Percentiles rank a stretch among this genome's conserved stretches.
These are phyloP conservation scores for Bombus pascuorum DNA, from an alignment of 1,140 invertebrate species.

Conservation along the genomic window DNA sequence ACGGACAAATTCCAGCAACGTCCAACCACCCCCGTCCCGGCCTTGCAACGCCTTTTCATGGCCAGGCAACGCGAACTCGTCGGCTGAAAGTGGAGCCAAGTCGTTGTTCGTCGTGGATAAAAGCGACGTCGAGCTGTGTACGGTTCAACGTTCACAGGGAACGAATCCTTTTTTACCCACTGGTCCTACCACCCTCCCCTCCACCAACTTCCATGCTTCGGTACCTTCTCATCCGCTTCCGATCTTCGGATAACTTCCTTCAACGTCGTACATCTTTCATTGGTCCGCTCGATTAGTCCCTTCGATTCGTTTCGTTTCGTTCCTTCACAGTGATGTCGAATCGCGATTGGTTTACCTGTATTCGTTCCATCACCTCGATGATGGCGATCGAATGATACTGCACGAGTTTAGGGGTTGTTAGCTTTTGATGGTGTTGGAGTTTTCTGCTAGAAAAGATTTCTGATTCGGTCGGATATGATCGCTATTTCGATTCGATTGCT, in stretches of 20 bases:
- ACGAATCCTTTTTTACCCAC: neutral
- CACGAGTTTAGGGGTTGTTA: no score
- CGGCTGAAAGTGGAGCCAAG: constrained; percentile 29
- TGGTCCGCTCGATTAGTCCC: neutral
- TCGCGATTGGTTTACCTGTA: neutral
- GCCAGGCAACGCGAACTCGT: constrained; percentile 24
- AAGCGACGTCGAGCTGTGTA: constrained; percentile 32
- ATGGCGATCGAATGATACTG: neutral
- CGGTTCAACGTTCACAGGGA: constrained; percentile 29
- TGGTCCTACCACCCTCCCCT: neutral
- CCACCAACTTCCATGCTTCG: neutral
- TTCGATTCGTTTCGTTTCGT: neutral
- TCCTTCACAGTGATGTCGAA: neutral
- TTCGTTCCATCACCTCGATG: neutral
- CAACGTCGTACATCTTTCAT: constrained; percentile 1
- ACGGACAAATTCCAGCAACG: constrained; percentile 66
- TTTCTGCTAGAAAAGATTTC: neutral
- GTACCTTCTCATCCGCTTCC: neutral
- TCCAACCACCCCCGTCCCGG: constrained; percentile 9
- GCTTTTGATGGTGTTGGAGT: neutral
- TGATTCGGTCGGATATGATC: neutral
- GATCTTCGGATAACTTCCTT: constrained; percentile 5
- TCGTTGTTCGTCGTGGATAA: constrained; percentile 53
- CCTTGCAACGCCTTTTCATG: constrained; percentile 38
- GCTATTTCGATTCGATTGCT: neutral